phyloP scores from a whole-genome alignment of 2,797 vertebrate species.

The Coregonus ussuriensis region DNA sequence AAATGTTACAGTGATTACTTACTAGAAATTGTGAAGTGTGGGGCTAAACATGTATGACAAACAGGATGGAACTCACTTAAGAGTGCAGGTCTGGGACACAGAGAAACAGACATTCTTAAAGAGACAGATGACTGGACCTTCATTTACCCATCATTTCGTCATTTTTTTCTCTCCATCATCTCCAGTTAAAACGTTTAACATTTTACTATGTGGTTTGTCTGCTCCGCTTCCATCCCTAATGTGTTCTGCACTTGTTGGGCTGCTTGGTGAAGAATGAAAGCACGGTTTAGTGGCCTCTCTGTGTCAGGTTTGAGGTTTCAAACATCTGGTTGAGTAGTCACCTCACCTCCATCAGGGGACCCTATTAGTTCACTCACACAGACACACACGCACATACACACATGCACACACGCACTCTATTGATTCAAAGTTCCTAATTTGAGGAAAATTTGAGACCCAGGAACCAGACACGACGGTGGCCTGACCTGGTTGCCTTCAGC shows the following conservation, averaged over 20 bases:
- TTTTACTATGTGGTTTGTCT: conserved; percentile 10
- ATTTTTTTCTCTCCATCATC: conserved; percentile 8
- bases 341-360: background rate
- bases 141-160: background rate
- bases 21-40: background rate
- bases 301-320: background rate
- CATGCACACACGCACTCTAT: no score
- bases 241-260: conserved; percentile 17
- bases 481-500: background rate
- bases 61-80: background rate
- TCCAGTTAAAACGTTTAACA: conserved; percentile 17
- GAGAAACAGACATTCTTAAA: background rate
- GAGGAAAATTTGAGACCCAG: background rate
- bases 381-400: no score
- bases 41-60: background rate
- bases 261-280: background rate
- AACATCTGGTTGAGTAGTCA: background rate
- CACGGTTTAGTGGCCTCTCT: background rate
- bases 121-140: background rate
- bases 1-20: background rate
- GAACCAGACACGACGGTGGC: background rate
- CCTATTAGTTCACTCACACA: background rate
- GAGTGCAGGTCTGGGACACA: background rate
- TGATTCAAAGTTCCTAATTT: no score
- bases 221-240: conserved; percentile 7